phyloP scores from a whole-genome alignment of 2,888 invertebrate species.

The Bembecia ichneumoniformis region DNA sequence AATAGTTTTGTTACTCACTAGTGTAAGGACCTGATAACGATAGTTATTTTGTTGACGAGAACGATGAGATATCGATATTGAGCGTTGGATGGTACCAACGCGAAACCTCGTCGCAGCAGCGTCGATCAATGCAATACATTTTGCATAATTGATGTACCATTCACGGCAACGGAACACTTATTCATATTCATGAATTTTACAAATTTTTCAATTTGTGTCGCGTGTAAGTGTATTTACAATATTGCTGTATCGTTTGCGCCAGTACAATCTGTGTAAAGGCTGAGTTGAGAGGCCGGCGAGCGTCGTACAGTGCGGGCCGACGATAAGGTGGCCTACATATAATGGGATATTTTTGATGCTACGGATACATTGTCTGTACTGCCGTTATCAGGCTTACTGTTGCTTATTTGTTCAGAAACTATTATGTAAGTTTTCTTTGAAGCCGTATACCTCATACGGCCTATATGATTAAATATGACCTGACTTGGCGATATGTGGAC shows the following conservation, averaged over 20 bases:
- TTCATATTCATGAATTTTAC: conserved; percentile 70
- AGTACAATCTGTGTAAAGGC: conserved; percentile 61
- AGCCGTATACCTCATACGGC: too few relatives aligned
- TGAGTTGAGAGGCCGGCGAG: conserved; percentile 24
- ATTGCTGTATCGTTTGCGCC: conserved; percentile 47
- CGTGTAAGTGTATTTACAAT: conserved; percentile 58
- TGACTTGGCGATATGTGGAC: too few relatives aligned
- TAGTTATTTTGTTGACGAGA: conserved; percentile 17
- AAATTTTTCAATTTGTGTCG: conserved; percentile 63
- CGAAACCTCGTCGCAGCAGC: conserved; percentile 21
- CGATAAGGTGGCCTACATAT: conserved; percentile 41
- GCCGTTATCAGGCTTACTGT: neutral
- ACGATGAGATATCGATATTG: conserved; percentile 16
- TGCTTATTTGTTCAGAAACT: neutral
- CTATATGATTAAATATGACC: too few relatives aligned
- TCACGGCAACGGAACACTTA: conserved; percentile 58
- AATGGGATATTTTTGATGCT: conserved; percentile 50
- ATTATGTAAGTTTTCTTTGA: too few relatives aligned
- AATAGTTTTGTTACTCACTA: neutral
- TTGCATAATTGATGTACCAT: conserved; percentile 69
- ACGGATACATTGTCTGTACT: conserved; percentile 28
- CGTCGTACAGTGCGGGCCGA: conserved; percentile 21
- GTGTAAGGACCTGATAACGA: neutral
- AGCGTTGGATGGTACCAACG: conserved; percentile 30
- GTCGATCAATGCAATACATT: conserved; percentile 58